Evolutionary conservation across 2,113 vertebrate genomes (phyloP).

Genomic region (Leiothrix lutea): DNA sequence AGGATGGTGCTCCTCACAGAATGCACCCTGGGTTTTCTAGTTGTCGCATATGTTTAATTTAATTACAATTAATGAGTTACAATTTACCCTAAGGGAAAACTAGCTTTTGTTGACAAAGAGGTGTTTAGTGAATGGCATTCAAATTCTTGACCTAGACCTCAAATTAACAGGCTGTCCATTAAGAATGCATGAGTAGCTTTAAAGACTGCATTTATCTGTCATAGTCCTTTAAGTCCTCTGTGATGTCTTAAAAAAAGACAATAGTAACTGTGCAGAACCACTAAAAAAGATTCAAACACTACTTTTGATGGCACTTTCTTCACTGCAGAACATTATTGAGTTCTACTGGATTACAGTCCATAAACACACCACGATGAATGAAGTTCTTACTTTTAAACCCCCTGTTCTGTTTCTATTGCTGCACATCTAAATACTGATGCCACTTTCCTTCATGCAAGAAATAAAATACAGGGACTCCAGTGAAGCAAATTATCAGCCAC

Average conservation of each 20-base stretch:
- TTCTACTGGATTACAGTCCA: not conserved
- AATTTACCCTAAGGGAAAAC: slow-evolving; percentile 75
- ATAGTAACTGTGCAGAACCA: not conserved
- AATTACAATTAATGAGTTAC: slow-evolving; percentile 83
- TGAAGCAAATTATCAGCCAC: not conserved
- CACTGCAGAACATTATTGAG: not conserved
- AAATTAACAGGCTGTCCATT: slow-evolving; percentile 78
- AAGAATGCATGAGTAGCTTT: slow-evolving; percentile 80
- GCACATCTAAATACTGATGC: not conserved
- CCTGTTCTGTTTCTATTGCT: not conserved
- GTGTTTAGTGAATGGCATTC: slow-evolving; percentile 77
- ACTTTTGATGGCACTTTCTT: slow-evolving; percentile 4
- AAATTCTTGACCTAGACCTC: slow-evolving; percentile 81
- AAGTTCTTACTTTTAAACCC: not conserved
- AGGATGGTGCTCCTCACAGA: slow-evolving; percentile 16
- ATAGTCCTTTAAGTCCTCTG: slow-evolving; percentile 61
- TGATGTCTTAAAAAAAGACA: slow-evolving; percentile 60
- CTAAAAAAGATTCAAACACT: not conserved
- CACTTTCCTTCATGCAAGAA: not conserved
- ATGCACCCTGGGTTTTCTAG: slow-evolving; percentile 66
- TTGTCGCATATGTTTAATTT: slow-evolving; percentile 78
- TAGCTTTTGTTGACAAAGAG: slow-evolving; percentile 75
- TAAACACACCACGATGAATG: not conserved
- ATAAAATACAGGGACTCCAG: not conserved
- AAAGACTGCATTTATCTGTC: slow-evolving; percentile 73